Evolutionary conservation across 2,113 vertebrate species (phyloP), one percentile per base, ranked within the genome.

Genomic region (Oreotrochilus melanogaster): DNA sequence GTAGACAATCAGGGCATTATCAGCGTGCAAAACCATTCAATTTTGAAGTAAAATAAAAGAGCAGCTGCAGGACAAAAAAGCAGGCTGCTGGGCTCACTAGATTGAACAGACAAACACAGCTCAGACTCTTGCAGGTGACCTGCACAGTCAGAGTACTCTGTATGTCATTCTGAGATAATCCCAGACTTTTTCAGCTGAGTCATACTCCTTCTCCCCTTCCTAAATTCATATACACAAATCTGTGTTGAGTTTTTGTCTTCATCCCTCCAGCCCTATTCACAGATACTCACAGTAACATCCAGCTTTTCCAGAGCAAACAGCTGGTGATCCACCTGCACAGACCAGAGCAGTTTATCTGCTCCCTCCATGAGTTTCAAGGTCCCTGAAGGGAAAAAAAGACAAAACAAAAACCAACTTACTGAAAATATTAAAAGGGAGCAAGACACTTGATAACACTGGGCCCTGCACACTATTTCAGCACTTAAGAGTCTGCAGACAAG

Each of bases 251-350:
- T 89, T 85, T 57, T 62, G 17, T 9, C 51, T 69, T 28, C 33
- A 65, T 61, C 35, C 54, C 37, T 80, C 72, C 50, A 92, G 39
- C 15, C 39, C 56, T 64, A 33, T n/a, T 78, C 64, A 56, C 17
- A 71, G 64, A 76, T 19, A 98, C 99, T 98, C 88, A 99, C 99
- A 6, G 99, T 99, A 71, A 99, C 98, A 79, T 99, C 99, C 78
- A 99, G 95, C 84, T 99, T 99, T 97, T 99, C 99, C 58, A 99
- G 95, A 24, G 99, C 99, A 56, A 99, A 99, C 18, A 99, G 98
- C 97, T 99, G 99, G 93, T 99, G 99, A 95, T 99, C 99, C 74
- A 99, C 99, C 96, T 99, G 99, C 67, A 99, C 98, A 1, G 99
- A 99, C 99, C 99, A 99, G 35, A 99, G 88, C 82, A 99, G 97